Evolutionary conservation across 92 coral and sea anemone genomes (phyloP), one percentile per base, ranked within the genome.

Genomic region (Palythoa grandis): DNA sequence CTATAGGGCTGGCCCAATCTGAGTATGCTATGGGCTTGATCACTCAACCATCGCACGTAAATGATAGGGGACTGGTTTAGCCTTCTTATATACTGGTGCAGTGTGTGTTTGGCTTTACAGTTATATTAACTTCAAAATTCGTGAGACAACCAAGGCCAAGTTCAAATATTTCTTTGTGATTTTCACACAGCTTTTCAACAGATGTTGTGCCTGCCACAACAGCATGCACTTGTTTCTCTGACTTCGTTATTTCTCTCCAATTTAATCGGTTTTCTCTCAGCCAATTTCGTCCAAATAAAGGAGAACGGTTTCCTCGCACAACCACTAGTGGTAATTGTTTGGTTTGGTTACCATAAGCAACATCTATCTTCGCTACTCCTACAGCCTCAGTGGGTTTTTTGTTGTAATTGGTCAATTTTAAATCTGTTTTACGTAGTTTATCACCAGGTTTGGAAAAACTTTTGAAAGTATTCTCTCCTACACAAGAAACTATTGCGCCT

Each of bases 221-320:
- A 7, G 56, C 9, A 52, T 52, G 9, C 20, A 60, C 67, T 60
- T 60, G 35, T 20, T 53, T 74, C 61, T 67, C 39, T 14, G 22
- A 17, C 22, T 58, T 38, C 23, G 65, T 25, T 24, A 38, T 67
- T 25, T 67, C 58, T 24, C 66, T 53, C 87, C 82, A 84, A 16
- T 84, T 52, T 19, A 70, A 66, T 71, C 2, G 24, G 14, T 71
- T 84, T 70, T 84, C 82, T 72, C 82, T 70, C 38, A 84, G 82
- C 82, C 68, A 84, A 52, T 84, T 84, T 48, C 87, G 52, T 7
- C 87, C 87, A 70, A 84, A 84, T 57, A 84, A 20, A 24, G 87
- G 87, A 38, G 87, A 35, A 58, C 78, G 77, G 8, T 67, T 77
- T 15, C 87, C 87, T 43, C 79, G 87, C 5, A 83, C 87, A 2